Evolutionary conservation across 2,113 vertebrate genomes (phyloP).

Genomic region (Upupa epops): DNA sequence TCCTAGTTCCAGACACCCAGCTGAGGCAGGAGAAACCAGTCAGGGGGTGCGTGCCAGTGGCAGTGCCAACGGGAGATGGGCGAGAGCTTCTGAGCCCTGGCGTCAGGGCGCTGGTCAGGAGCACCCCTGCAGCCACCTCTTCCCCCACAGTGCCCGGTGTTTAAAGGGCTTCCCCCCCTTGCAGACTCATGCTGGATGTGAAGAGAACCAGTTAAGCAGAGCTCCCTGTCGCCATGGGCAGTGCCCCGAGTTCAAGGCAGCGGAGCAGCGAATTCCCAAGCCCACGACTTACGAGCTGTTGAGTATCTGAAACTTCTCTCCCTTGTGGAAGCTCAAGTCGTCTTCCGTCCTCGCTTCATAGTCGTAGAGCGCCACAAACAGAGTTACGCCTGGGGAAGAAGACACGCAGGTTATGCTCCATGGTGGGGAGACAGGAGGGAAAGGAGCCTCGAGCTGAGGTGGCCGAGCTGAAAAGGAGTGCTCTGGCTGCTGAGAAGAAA

Average conservation of each 20-base stretch:
- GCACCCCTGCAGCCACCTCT: neutral
- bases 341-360: slow-evolving; percentile 97
- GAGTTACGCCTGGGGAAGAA: slow-evolving; percentile 87
- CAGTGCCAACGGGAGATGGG: neutral
- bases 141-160: too few relatives aligned
- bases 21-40: neutral
- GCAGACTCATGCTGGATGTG: too few relatives aligned
- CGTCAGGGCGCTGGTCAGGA: neutral
- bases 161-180: too few relatives aligned
- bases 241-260: too few relatives aligned
- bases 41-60: neutral
- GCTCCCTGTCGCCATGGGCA: too few relatives aligned
- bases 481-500: neutral
- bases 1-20: neutral
- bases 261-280: too few relatives aligned
- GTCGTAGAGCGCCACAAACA: slow-evolving; percentile 97
- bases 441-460: neutral
- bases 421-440: neutral
- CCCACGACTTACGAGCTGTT: slow-evolving; percentile 94
- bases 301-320: slow-evolving; percentile 96
- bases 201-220: too few relatives aligned
- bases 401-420: neutral
- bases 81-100: neutral
- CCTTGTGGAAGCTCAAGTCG: slow-evolving; percentile 97
- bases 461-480: neutral